Base-by-base conservation (phyloP, 1,140 invertebrate genomes). In the Charaxes varanes region DNA sequence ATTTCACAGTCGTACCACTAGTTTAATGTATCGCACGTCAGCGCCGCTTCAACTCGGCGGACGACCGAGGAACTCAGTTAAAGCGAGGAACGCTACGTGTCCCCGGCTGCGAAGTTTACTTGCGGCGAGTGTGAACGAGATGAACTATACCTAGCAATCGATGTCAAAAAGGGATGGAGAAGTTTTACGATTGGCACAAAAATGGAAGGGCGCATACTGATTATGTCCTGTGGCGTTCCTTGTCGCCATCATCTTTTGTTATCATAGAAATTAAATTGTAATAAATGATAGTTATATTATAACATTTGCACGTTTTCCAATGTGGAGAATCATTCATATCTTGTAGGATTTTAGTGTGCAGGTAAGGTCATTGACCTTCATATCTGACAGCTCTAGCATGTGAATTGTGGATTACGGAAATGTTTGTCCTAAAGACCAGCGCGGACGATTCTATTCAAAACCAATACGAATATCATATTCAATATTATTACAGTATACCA, bases 31-130 rank as follows among this genome's bases (percentile, higher is more conserved):
- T 70, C 57, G 71, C 61, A 77, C 77, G 72, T 73, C 70, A 81
- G 73, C 77, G 77, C 77, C 77, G 72, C 69, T 46, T 66, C 51
- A 72, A 70, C 60, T 69, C 73, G 72, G 66, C 73, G 77, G 77
- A 62, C 62, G 64, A 73, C 53, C 73, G 62, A 62, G 72, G 73
- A 72, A 81, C 73, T 73, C 48, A 45, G 36, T 47, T 43, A 32
- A 53, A 53, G 34, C 58, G 63, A 61, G 52, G 57, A 62, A 65
- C 67, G 65, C 69, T 66, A 72, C 71, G 68, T 66, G 70, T 72
- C 67, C 60, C 60, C 56, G 43, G 55, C 42, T 32, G 40, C 49
- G 45, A 54, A 49, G 53, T 35, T 50, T 53, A 46, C 21, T 43
- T 27, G 50, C 46, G 40, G 41, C 42, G 56, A 52, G 67, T 34